Conservation (phyloP, 2,888 invertebrate genomes). For the Drosophila lacicola region DNA sequence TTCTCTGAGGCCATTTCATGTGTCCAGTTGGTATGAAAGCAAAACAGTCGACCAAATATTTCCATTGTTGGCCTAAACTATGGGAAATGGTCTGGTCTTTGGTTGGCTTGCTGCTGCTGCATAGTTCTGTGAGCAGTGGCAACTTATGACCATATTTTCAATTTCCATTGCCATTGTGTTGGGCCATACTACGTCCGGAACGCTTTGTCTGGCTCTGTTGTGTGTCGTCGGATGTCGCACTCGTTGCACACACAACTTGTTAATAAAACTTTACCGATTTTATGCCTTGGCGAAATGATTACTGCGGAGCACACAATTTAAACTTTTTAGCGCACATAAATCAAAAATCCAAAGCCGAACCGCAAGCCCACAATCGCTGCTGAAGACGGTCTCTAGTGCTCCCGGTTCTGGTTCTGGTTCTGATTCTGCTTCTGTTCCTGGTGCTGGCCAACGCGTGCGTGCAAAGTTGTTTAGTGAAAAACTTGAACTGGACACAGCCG, state of each 20-base stretch:
- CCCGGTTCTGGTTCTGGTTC: slow-evolving; percentile 2
- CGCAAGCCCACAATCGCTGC: slow-evolving; percentile 41
- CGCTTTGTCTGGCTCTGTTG: slow-evolving; percentile 15
- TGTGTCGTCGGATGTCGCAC: slow-evolving; percentile 31
- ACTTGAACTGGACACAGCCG: slow-evolving; percentile 75
- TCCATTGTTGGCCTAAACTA: slow-evolving; percentile 55
- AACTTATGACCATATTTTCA: slow-evolving; percentile 60
- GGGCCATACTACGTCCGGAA: slow-evolving; percentile 4
- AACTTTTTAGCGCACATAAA: slow-evolving; percentile 73
- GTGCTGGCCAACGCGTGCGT: slow-evolving; percentile 63
- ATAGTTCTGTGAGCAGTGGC: slow-evolving; percentile 50
- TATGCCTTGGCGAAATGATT: slow-evolving; percentile 51
- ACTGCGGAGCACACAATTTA: slow-evolving; percentile 65
- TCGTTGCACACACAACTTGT: slow-evolving; percentile 60
- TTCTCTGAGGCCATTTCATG: slow-evolving; percentile 20
- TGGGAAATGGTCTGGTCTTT: slow-evolving; percentile 29
- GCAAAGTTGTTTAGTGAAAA: slow-evolving; percentile 79
- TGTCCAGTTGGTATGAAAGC: slow-evolving; percentile 46
- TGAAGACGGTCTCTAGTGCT: slow-evolving; percentile 12
- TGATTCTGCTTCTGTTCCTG: slow-evolving; percentile 1
- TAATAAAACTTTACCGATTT: slow-evolving; percentile 78
- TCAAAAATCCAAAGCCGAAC: slow-evolving; percentile 65
- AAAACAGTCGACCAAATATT: slow-evolving; percentile 64
- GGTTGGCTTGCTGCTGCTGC: slow-evolving; percentile 41
- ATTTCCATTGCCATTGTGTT: slow-evolving; percentile 60